phyloP scores from a whole-genome alignment of 2,113 vertebrate species.

The Nansenia antarctica region DNA sequence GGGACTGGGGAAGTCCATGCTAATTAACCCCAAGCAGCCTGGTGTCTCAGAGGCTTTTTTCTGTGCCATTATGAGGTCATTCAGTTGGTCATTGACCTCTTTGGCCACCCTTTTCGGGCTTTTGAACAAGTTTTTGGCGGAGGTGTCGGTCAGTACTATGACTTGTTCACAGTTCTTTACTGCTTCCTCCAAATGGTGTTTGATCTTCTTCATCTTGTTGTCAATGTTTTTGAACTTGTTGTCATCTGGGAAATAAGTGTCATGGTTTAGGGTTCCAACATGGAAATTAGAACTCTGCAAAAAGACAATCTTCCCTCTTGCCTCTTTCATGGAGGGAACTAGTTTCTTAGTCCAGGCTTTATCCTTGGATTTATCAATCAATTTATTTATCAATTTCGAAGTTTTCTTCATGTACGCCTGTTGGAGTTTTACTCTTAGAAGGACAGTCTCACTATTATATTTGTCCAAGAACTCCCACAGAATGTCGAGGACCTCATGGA shows the following conservation, averaged over 20 bases:
- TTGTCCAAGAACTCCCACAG: slow-evolving; percentile 37
- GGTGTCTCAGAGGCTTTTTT: not conserved
- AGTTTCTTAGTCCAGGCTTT: slow-evolving; percentile 25
- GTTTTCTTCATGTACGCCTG: not conserved
- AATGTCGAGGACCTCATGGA: slow-evolving; percentile 32
- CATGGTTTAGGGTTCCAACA: slow-evolving; percentile 16
- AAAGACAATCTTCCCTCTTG: slow-evolving; percentile 61
- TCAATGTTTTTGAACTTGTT: slow-evolving; percentile 19
- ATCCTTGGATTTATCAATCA: not conserved
- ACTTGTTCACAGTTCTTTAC: slow-evolving; percentile 27
- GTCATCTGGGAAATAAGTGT: slow-evolving; percentile 27
- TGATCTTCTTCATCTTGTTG: slow-evolving; percentile 3
- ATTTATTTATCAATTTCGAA: fast-evolving
- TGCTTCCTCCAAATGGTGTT: not conserved
- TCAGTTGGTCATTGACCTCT: slow-evolving; percentile 37
- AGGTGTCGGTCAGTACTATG: slow-evolving; percentile 38
- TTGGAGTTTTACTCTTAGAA: slow-evolving; percentile 52
- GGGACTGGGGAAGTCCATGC: slow-evolving; percentile 55
- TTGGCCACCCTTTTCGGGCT: not conserved
- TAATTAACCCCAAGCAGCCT: slow-evolving; percentile 61
- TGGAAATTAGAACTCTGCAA: slow-evolving; percentile 39
- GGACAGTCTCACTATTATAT: slow-evolving; percentile 46
- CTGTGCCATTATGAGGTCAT: slow-evolving; percentile 18
- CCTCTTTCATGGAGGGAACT: slow-evolving; percentile 48
- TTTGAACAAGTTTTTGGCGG: fast-evolving